phyloP scores from a whole-genome alignment of 92 coral and sea anemone species.

The Micromussa lordhowensis region DNA sequence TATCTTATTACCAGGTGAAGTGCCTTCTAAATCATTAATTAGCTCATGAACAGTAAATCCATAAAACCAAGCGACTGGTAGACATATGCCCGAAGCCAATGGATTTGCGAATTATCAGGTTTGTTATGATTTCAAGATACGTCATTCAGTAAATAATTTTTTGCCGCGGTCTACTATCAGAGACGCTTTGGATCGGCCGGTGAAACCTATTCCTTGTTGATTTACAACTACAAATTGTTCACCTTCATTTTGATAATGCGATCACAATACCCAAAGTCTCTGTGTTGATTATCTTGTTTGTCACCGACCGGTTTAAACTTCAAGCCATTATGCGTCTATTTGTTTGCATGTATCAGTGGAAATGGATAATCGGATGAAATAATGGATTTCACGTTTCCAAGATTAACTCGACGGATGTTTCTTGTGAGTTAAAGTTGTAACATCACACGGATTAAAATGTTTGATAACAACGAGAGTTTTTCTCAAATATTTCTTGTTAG shows the following conservation, averaged over 20 bases:
- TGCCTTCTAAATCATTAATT: constrained; percentile 34
- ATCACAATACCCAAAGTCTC: constrained; percentile 23
- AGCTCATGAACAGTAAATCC: constrained; percentile 29
- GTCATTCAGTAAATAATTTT: constrained; percentile 31
- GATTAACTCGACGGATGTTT: not conserved
- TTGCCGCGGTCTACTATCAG: constrained; percentile 29
- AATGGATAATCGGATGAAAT: not conserved
- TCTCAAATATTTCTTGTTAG: constrained; percentile 77
- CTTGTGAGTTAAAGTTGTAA: not conserved
- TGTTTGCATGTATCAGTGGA: not conserved
- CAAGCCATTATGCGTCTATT: not conserved
- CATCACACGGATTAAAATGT: constrained; percentile 32
- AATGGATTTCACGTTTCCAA: not conserved
- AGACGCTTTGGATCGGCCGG: not conserved
- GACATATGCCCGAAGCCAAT: constrained; percentile 45
- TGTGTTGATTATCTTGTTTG: not conserved
- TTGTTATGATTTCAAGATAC: constrained; percentile 36
- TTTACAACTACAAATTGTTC: not conserved
- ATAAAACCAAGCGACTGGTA: constrained; percentile 40
- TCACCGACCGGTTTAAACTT: constrained; percentile 8
- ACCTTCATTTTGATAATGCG: not conserved
- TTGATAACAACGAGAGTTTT: constrained; percentile 51
- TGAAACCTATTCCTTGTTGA: not conserved
- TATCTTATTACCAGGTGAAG: constrained; percentile 29
- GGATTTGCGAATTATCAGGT: constrained; percentile 17